These are phyloP conservation scores for Aspidapion aeneum DNA, from an alignment of 2,888 invertebrate genomes.

Conservation along the genomic window DNA sequence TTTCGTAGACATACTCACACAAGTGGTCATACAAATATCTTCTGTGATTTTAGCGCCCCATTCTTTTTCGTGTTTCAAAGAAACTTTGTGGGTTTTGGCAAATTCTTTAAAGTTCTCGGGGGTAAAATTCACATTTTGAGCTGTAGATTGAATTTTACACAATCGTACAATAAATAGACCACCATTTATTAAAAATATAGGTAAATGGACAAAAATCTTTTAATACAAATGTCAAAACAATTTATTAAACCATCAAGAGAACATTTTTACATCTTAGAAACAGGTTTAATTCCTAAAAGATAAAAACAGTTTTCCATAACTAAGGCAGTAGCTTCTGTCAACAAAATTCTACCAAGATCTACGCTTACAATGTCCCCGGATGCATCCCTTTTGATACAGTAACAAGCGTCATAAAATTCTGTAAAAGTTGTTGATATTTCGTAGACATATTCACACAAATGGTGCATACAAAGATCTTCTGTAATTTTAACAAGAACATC, in stretches of 20 bases:
- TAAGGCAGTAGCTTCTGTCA: constrained; percentile 89
- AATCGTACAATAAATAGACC: no score
- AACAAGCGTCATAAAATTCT: constrained; percentile 97
- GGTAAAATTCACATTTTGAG: constrained; percentile 70
- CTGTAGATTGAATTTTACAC: no score
- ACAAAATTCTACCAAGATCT: constrained; percentile 79
- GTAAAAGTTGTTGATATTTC: constrained; percentile 90
- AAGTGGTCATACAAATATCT: constrained; percentile 78
- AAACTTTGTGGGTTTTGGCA: constrained; percentile 57
- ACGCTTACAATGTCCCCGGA: constrained; percentile 77
- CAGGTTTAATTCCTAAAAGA: constrained; percentile 88
- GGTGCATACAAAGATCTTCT: constrained; percentile 79
- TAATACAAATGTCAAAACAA: no score
- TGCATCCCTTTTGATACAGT: constrained; percentile 92
- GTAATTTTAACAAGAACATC: constrained; percentile 81
- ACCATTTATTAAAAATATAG: no score
- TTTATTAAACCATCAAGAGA: no score
- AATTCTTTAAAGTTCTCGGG: constrained; percentile 65
- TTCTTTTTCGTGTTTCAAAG: constrained; percentile 86
- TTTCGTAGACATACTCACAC: constrained; percentile 94
- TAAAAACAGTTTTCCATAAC: constrained; percentile 84
- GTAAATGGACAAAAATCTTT: no score
- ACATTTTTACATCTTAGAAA: constrained; percentile 78
- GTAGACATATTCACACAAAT: constrained; percentile 92
- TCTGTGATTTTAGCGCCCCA: constrained; percentile 83